Conservation (phyloP, 2,797 vertebrate species). For the Clarias platycephalus region DNA sequence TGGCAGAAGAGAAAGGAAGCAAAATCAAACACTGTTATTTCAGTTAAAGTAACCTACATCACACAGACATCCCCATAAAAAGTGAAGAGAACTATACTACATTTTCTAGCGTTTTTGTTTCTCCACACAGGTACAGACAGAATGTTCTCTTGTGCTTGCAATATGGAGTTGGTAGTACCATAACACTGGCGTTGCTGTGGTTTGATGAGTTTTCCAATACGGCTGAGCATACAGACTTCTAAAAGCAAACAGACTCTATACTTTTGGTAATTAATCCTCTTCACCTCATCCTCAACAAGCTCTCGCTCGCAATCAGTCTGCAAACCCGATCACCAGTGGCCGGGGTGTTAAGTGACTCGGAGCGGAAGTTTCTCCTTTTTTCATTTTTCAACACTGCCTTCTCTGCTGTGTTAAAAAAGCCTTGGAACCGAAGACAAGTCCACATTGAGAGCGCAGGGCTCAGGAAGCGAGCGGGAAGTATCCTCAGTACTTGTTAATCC, state of each 20-base stretch:
- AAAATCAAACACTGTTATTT: not conserved
- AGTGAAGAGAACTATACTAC: not conserved
- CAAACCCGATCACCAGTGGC: not conserved
- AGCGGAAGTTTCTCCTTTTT: not conserved
- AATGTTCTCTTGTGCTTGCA: not conserved
- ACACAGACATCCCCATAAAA: not conserved
- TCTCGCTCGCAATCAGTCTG: not conserved
- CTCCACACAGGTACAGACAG: not conserved
- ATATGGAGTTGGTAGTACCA: not conserved
- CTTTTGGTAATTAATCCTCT: not conserved
- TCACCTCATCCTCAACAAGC: too few relatives aligned
- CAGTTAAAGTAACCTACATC: not conserved
- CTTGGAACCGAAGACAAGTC: not conserved
- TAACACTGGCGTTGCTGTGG: too few relatives aligned
- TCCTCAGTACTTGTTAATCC: conserved; percentile 96
- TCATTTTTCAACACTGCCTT: not conserved
- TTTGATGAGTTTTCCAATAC: not conserved
- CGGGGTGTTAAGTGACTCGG: not conserved
- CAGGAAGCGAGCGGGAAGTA: conserved; percentile 20
- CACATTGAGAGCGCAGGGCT: not conserved
- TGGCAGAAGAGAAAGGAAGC: not conserved
- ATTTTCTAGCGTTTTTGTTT: not conserved
- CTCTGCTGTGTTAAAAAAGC: conserved; percentile 2
- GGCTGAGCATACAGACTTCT: not conserved
- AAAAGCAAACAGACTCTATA: not conserved